Evolutionary conservation across 2,888 invertebrate species (phyloP).

Genomic region (Trachelus stipa): DNA sequence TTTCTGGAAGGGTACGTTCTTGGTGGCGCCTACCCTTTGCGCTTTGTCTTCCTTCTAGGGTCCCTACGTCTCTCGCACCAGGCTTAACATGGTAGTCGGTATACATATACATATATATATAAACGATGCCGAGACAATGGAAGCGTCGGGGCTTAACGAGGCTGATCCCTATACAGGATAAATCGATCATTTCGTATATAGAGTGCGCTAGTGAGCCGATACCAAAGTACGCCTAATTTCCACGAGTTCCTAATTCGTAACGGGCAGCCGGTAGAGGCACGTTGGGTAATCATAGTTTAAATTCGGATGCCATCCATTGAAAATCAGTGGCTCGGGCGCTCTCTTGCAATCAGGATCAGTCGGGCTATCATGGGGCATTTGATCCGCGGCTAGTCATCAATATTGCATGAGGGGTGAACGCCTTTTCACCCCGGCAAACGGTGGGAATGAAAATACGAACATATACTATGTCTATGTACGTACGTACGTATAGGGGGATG

Average conservation of each 20-base stretch:
- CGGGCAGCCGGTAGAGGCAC: conserved; percentile 59
- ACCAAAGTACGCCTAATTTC: conserved; percentile 58
- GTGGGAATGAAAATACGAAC: conserved; percentile 58
- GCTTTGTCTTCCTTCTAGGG: background rate
- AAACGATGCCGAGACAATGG: background rate
- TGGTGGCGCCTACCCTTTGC: background rate
- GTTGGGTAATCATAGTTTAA: conserved; percentile 65
- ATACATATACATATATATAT: background rate
- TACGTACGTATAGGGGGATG: background rate
- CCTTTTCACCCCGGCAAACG: conserved; percentile 41
- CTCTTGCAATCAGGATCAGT: conserved; percentile 61
- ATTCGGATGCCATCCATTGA: conserved; percentile 66
- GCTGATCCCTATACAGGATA: background rate
- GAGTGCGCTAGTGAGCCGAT: background rate
- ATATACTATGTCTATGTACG: background rate
- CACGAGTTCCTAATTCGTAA: conserved; percentile 61
- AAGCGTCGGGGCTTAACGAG: background rate
- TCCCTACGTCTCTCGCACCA: background rate
- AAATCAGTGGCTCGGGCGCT: conserved; percentile 64
- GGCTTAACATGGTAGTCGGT: background rate
- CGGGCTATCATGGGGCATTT: conserved; percentile 63
- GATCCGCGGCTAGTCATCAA: conserved; percentile 64
- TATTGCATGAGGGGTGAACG: conserved; percentile 63
- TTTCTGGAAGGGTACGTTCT: background rate
- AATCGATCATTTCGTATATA: background rate